Percentiles rank a stretch among this genome's conserved stretches.
These are phyloP conservation scores for Thymallus thymallus DNA, from an alignment of 2,113 vertebrate genomes.

Conservation along the genomic window DNA sequence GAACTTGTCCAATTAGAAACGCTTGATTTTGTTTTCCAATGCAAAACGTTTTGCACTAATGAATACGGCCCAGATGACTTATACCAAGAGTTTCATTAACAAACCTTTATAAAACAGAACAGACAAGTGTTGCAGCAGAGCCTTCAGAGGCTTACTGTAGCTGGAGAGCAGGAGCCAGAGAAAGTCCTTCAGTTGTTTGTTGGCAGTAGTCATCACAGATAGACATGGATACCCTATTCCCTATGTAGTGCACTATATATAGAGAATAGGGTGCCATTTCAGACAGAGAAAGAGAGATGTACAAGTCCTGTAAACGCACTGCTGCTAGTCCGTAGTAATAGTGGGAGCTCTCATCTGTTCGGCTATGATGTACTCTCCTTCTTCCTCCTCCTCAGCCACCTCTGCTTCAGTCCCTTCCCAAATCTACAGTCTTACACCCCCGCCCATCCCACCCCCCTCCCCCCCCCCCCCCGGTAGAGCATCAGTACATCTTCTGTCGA, in stretches of 20 bases:
- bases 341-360: background rate
- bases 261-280: too few relatives aligned
- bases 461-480: background rate
- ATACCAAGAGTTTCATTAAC: background rate
- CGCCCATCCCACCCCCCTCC: constrained; percentile 8
- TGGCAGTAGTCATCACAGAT: constrained; percentile 3
- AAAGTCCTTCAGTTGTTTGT: background rate
- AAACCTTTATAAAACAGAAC: constrained; percentile 3
- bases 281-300: background rate
- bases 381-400: background rate
- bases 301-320: background rate
- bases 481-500: constrained; percentile 94
- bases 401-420: constrained; percentile 40
- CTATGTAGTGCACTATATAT: too few relatives aligned
- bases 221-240: background rate
- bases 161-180: background rate
- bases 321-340: background rate
- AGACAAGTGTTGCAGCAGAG: background rate
- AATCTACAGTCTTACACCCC: constrained; percentile 9
- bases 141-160: background rate
- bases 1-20: too few relatives aligned
- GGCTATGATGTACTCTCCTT: background rate
- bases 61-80: background rate
- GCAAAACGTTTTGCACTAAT: too few relatives aligned
- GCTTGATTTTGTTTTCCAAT: too few relatives aligned